A percentile compares a stretch with the other conserved stretches of the same genome.
Conservation (phyloP, 2,888 invertebrate genomes). For the Athalia rosae region DNA sequence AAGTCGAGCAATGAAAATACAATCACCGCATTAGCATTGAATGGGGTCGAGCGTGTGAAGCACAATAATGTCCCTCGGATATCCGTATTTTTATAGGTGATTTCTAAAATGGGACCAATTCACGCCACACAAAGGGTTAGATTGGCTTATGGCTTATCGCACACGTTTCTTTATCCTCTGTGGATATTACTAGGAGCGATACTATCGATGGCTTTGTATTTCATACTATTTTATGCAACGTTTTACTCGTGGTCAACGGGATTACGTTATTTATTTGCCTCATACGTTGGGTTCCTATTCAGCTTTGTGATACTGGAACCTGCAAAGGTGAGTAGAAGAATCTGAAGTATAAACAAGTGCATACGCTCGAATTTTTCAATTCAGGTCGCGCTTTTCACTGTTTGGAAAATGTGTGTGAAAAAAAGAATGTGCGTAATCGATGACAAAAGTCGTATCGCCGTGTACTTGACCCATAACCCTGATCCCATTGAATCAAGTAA, state of each 20-base stretch:
- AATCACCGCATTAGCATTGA: neutral
- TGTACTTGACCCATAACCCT: slow-evolving; percentile 21
- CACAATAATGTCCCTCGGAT: neutral
- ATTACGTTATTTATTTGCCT: slow-evolving; percentile 38
- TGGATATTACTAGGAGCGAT: slow-evolving; percentile 27
- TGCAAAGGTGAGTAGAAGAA: slow-evolving; percentile 15
- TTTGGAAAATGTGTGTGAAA: slow-evolving; percentile 29
- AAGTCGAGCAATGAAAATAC: neutral
- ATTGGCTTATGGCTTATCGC: slow-evolving; percentile 30
- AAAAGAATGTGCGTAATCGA: slow-evolving; percentile 21
- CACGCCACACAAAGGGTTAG: slow-evolving; percentile 35
- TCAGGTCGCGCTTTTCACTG: slow-evolving; percentile 11
- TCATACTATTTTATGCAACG: slow-evolving; percentile 32
- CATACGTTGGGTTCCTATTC: slow-evolving; percentile 30
- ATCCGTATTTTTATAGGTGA: slow-evolving; percentile 12
- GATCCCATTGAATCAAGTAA: slow-evolving; percentile 4
- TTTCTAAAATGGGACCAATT: slow-evolving; percentile 34
- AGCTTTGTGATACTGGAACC: slow-evolving; percentile 38
- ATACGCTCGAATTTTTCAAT: neutral
- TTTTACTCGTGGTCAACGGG: slow-evolving; percentile 39
- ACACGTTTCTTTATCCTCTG: slow-evolving; percentile 33
- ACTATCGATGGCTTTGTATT: slow-evolving; percentile 29
- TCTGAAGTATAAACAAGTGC: neutral
- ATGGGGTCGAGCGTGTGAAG: neutral
- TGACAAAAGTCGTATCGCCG: slow-evolving; percentile 40